Evolutionary conservation across 2,113 vertebrate genomes (phyloP).

Genomic region (Triplophysa rosa): DNA sequence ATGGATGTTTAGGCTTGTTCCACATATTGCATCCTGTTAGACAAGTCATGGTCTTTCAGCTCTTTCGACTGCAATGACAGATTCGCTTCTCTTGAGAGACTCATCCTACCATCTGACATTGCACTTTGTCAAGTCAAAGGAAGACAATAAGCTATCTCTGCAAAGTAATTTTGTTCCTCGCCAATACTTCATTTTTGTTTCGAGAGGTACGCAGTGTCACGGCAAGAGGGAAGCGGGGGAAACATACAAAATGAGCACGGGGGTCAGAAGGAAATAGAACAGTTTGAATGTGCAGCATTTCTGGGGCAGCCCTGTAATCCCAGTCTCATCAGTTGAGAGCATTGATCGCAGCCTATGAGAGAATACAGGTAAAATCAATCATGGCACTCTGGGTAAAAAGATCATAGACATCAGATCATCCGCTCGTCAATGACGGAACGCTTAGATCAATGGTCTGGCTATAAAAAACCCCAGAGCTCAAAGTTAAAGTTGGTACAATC

Average conservation of each 20-base stretch:
- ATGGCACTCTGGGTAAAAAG: conserved; percentile 59
- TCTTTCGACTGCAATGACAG: conserved; percentile 21
- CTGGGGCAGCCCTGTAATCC: conserved; percentile 58
- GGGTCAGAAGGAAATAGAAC: conserved; percentile 14
- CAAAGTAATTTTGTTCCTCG: conserved; percentile 16
- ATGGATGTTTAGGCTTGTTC: conserved; percentile 35
- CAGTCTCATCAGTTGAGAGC: conserved; percentile 51
- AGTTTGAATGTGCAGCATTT: conserved; percentile 47
- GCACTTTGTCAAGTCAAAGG: conserved; percentile 36
- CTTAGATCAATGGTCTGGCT: conserved; percentile 52
- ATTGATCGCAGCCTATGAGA: conserved; percentile 62
- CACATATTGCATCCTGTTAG: conserved; percentile 30
- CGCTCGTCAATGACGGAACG: conserved; percentile 61
- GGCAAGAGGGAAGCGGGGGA: background rate
- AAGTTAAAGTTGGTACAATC: conserved; percentile 4
- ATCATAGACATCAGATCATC: conserved; percentile 61
- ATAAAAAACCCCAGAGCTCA: conserved; percentile 47
- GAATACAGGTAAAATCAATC: conserved; percentile 65
- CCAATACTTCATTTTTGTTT: conserved; percentile 21
- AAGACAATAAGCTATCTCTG: conserved; percentile 36
- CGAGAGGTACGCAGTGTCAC: background rate
- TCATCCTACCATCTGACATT: conserved; percentile 16
- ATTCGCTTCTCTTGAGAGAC: conserved; percentile 21
- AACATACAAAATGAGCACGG: conserved; percentile 12
- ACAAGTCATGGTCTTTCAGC: conserved; percentile 3